Evolutionary conservation across 2,888 invertebrate genomes (phyloP), one percentile per base, ranked within the genome.

Genomic region (Lithosia quadra): DNA sequence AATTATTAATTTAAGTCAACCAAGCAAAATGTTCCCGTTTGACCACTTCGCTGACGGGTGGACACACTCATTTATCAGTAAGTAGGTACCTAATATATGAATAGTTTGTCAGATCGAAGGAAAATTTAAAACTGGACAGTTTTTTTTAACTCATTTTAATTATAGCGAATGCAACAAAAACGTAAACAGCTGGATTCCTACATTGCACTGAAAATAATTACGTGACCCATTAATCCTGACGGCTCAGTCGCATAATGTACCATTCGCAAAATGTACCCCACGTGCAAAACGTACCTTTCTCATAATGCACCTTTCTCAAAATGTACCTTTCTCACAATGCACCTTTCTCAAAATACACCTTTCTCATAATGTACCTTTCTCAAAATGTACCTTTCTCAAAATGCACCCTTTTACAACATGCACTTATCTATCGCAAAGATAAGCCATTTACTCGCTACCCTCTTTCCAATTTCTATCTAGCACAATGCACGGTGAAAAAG

Each of bases 211-310:
- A 73, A 83, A 84, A 86, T 83, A 85, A 85, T 84, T 84, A 80
- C 80, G 82, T 82, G 84, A 79, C 77, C 88, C 90, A 92, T 92
- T 91, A 89, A 90, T 91, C 86, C 81, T 80, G 81, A 78, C 77
- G n/a, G n/a, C n/a, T n/a, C n/a, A n/a, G n/a, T n/a, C n/a, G n/a
- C n/a, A n/a, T n/a, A n/a, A n/a, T n/a, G n/a, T n/a, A n/a, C n/a
- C n/a, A n/a, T n/a, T n/a, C n/a, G n/a, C n/a, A n/a, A n/a, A n/a
- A n/a, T n/a, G n/a, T n/a, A n/a, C n/a, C n/a, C n/a, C n/a, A n/a
- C n/a, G n/a, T n/a, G n/a, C n/a, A n/a, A n/a, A n/a, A n/a, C n/a
- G n/a, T n/a, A n/a, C n/a, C n/a, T n/a, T n/a, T n/a, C n/a, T n/a
- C n/a, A n/a, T n/a, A n/a, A n/a, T n/a, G n/a, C n/a, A n/a, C n/a